phyloP scores from a whole-genome alignment of 2,113 vertebrate species.

The Spheniscus mendiculus region DNA sequence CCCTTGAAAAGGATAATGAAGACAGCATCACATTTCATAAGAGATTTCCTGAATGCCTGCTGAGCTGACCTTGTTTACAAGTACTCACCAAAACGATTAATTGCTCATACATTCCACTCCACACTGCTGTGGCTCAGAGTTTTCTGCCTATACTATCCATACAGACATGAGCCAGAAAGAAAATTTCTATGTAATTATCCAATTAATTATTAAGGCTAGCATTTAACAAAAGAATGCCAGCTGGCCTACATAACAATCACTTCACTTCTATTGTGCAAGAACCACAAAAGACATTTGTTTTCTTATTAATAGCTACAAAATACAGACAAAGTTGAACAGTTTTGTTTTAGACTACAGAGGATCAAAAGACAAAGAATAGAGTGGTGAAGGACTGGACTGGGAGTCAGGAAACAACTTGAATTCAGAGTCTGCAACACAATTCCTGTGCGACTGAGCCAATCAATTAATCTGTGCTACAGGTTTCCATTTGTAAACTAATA shows the following conservation, averaged over 20 bases:
- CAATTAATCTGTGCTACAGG: not conserved
- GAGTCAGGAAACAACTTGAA: not conserved
- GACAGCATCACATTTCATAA: conserved; percentile 36
- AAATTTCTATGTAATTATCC: not conserved
- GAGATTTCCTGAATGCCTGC: not conserved
- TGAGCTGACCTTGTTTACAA: conserved; percentile 29
- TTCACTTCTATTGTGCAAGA: not conserved
- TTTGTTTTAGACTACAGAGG: not conserved
- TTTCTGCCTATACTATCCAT: not conserved
- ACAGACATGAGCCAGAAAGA: not conserved
- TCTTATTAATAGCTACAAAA: not conserved
- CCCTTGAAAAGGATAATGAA: conserved; percentile 4
- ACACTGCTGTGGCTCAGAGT: not conserved
- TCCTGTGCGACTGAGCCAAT: not conserved
- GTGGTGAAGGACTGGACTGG: not conserved
- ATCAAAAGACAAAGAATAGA: not conserved
- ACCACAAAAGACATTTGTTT: not conserved
- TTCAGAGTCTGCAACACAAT: not conserved
- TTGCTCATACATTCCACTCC: not conserved
- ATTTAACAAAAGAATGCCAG: not conserved
- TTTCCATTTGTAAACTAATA: not conserved
- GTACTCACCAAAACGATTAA: not conserved
- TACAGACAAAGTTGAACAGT: not conserved
- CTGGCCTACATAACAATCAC: not conserved
- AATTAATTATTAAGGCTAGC: conserved; percentile 12